A percentile compares a stretch with the other conserved stretches of the same genome.
phyloP scores from a whole-genome alignment of 2,113 vertebrate genomes.

The human (Homo sapiens) region GRCh38 chr16:770001-770500 shows the following conservation, averaged over 20 bases:
- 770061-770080: neutral
- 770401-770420: neutral
- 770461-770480: neutral
- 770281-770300: constrained; percentile 74
- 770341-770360: neutral
- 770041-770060: rapidly evolving
- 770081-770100: rapidly evolving
- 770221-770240: constrained; percentile 68
- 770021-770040: neutral
- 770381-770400: neutral
- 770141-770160: neutral
- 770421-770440: neutral
- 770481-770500: neutral
- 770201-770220: constrained; percentile 73
- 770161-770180: constrained; percentile 77
- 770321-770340: neutral
- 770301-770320: neutral
- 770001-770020: rapidly evolving
- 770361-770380: neutral
- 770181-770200: constrained; percentile 60
- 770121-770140: rapidly evolving
- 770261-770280: constrained; percentile 68
- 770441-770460: neutral
- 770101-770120: neutral
- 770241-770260: constrained; percentile 76